Base-by-base conservation (phyloP, 2,888 invertebrate species). In the Odontothrips loti region DNA sequence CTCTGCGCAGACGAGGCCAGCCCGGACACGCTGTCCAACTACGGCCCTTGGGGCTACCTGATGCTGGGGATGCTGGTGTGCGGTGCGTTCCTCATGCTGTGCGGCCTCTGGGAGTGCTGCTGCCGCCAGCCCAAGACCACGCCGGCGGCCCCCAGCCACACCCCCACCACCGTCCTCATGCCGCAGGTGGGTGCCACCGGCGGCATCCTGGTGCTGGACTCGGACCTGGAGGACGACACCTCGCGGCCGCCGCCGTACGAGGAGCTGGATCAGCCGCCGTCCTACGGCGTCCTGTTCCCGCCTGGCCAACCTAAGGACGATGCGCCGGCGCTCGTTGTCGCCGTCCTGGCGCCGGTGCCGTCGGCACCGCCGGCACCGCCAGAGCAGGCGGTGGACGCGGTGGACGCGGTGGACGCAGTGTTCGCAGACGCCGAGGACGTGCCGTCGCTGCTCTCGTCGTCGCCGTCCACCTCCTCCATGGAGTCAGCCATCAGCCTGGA, bases 11-110 rank as follows among this genome's bases (percentile, higher is more conserved):
- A 48, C 82, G 83, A 17, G 82, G 82, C 68, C 89, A 20, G 23
- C 27, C 88, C 89, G 17, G 90, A 90, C 12, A 92, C 92, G 79
- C 87, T 93, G 83, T 91, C 91, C 82, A 92, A 92, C 81, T 93
- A 93, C 86, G 93, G 93, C 0, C 92, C 93, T 0, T 93, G 93
- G 93, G 93, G 93, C 84, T 93, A 93, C 85, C 88, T 93, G 63
- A 92, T 93, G 86, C 89, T 93, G 81, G 93, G 92, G 80, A 92
- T 93, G 90, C 87, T 93, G 68, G 90, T 93, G 83, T 93, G 92
- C 85, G 92, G 92, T 34, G 91, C 91, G 17, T 90, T 93, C 75
- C 89, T 93, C 84, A 90, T 93, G 88, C 91, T 93, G 87, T 93
- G 93, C 84, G 89, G 83, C 1, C 82, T 84, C 17, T 82, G 83